These are phyloP conservation scores for Cyclophora punctaria DNA, from an alignment of 2,888 invertebrate genomes.

Conservation along the genomic window DNA sequence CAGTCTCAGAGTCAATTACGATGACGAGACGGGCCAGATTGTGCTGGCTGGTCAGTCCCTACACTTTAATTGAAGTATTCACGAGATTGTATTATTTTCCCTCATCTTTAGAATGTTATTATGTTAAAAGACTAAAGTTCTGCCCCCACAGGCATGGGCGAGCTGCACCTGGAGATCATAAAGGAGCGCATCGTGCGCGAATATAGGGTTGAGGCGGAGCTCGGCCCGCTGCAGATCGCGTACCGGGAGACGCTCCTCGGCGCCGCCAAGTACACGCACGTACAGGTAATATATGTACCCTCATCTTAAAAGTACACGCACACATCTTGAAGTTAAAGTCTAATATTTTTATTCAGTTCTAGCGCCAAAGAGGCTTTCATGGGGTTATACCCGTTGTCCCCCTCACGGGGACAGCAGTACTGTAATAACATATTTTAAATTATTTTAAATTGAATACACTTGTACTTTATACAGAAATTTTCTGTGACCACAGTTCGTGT, in stretches of 20 bases:
- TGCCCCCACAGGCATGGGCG: slow-evolving; percentile 90
- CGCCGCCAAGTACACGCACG: slow-evolving; percentile 46
- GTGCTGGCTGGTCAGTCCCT: slow-evolving; percentile 80
- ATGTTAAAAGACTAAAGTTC: neutral
- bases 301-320: no score
- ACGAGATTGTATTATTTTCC: neutral
- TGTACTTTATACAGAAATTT: no score
- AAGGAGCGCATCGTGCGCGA: slow-evolving; percentile 90
- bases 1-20: slow-evolving; percentile 83
- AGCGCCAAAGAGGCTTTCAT: no score
- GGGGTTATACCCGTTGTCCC: no score
- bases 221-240: slow-evolving; percentile 94
- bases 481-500: no score
- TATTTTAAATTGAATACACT: no score
- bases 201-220: slow-evolving; percentile 91
- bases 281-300: slow-evolving; percentile 19
- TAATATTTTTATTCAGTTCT: no score
- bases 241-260: slow-evolving; percentile 85
- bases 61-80: neutral
- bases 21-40: slow-evolving; percentile 90
- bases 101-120: no score
- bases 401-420: no score
- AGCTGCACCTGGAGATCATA: slow-evolving; percentile 95
- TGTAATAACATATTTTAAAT: no score
- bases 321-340: no score